Conservation (phyloP, 2,797 vertebrate genomes). For the Brachyrhaphis roseni region DNA sequence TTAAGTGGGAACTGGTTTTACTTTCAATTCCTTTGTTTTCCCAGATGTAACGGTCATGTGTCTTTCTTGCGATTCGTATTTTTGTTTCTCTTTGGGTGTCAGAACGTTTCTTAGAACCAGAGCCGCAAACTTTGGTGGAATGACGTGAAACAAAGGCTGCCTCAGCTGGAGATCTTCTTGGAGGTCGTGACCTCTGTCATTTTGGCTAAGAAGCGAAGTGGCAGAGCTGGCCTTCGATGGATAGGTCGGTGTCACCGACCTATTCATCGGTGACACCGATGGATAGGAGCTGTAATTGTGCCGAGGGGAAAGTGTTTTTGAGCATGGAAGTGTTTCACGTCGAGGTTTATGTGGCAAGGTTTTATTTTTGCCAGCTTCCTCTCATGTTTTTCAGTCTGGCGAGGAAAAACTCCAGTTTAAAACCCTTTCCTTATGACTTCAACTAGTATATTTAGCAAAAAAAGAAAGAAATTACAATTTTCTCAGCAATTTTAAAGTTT, state of each 20-base stretch:
- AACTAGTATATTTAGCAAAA: too few relatives aligned
- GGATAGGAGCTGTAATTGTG: neutral
- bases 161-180: conserved; percentile 17
- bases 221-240: conserved; percentile 39
- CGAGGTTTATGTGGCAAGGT: neutral
- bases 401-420: neutral
- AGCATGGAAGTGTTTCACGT: neutral
- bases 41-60: neutral
- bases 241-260: too few relatives aligned
- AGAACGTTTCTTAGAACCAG: neutral
- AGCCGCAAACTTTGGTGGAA: neutral
- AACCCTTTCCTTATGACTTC: neutral
- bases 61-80: neutral
- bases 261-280: neutral
- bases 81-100: neutral
- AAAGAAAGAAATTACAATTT: too few relatives aligned
- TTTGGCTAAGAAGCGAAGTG: conserved; percentile 32
- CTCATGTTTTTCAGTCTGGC: neutral
- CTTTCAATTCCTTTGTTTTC: too few relatives aligned
- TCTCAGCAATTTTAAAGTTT: too few relatives aligned
- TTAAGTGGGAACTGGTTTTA: neutral
- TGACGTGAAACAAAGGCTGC: neutral
- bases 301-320: neutral
- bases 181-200: conserved; percentile 23
- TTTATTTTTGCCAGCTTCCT: neutral